These are phyloP conservation scores for Gastrophryne carolinensis DNA, from an alignment of 2,797 vertebrate species.

Conservation along the genomic window DNA sequence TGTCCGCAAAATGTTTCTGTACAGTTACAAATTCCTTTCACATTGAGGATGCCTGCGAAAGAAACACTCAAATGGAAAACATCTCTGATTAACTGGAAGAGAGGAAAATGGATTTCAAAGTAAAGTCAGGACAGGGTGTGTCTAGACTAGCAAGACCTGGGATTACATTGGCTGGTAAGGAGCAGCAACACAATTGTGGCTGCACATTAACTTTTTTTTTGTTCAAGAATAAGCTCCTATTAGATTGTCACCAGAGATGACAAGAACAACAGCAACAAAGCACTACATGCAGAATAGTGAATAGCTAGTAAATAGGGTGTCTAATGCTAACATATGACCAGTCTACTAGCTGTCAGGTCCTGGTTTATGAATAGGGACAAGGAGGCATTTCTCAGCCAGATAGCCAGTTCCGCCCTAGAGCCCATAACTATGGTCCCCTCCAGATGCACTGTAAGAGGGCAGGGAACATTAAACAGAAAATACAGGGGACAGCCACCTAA, in stretches of 20 bases:
- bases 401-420: too few relatives aligned
- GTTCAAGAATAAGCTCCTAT: background rate
- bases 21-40: constrained; percentile 66
- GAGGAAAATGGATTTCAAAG: constrained; percentile 9
- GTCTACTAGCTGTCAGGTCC: too few relatives aligned
- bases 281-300: background rate
- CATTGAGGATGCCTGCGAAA: constrained; percentile 66
- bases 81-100: constrained; percentile 69
- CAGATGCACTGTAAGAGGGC: too few relatives aligned
- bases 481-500: too few relatives aligned
- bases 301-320: background rate
- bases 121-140: constrained; percentile 53
- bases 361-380: too few relatives aligned
- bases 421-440: too few relatives aligned
- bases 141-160: constrained; percentile 58
- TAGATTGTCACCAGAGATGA: background rate
- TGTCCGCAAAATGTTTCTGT: constrained; percentile 56
- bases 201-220: constrained; percentile 3
- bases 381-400: too few relatives aligned
- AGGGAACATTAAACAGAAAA: too few relatives aligned
- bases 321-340: too few relatives aligned
- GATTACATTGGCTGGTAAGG: constrained; percentile 36
- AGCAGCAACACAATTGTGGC: constrained; percentile 15
- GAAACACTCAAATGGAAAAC: constrained; percentile 77
- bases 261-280: background rate